A percentile compares a stretch with the other conserved stretches of the same genome.
These are phyloP conservation scores for Drosophila eugracilis DNA, from an alignment of 1,140 invertebrate genomes.

Conservation along the genomic window DNA sequence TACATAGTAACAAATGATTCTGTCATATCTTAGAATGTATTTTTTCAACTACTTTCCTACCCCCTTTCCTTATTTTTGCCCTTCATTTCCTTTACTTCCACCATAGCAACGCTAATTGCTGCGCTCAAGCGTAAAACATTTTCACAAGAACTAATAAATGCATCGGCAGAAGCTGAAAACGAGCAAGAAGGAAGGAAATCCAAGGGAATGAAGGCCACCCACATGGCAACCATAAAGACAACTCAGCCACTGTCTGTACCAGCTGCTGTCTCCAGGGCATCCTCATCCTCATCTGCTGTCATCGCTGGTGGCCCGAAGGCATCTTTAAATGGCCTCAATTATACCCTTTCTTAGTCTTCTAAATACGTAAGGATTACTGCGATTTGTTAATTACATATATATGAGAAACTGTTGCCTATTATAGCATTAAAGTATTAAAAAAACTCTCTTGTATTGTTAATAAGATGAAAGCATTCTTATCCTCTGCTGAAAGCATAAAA, in stretches of 20 bases:
- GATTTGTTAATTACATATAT: neutral
- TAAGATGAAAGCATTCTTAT: no score
- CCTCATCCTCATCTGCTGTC: slow-evolving; percentile 20
- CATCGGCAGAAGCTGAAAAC: slow-evolving; percentile 34
- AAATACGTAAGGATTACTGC: neutral
- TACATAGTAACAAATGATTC: neutral
- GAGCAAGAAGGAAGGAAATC: no score
- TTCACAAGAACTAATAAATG: slow-evolving; percentile 62
- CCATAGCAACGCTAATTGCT: slow-evolving; percentile 48
- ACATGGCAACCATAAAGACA: slow-evolving; percentile 43
- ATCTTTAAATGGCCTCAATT: slow-evolving; percentile 44
- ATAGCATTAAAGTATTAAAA: no score
- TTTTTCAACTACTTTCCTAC: neutral
- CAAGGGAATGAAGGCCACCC: slow-evolving; percentile 16
- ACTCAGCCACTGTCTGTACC: slow-evolving; percentile 23
- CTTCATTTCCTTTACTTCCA: neutral
- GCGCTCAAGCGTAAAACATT: slow-evolving; percentile 47
- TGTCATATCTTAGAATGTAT: neutral
- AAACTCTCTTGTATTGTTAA: no score
- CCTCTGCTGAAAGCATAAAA: no score
- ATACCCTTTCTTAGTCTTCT: slow-evolving; percentile 13
- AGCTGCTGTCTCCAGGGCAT: slow-evolving; percentile 38
- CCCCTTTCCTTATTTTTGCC: neutral
- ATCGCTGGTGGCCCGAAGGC: slow-evolving; percentile 39
- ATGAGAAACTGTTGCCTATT: no score